phyloP scores from a whole-genome alignment of 2,888 invertebrate genomes.

The Polietes domitor region DNA sequence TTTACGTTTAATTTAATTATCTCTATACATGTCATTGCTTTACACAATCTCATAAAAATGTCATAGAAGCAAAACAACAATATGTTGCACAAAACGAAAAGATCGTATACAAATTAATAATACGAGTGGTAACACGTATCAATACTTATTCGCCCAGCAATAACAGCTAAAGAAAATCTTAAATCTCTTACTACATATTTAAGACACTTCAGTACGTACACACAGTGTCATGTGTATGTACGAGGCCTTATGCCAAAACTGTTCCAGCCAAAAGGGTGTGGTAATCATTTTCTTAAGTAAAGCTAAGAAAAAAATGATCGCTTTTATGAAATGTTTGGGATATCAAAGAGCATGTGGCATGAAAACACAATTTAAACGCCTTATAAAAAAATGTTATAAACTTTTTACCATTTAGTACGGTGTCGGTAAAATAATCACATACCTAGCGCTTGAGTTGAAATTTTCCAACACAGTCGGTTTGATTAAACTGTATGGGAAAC shows the following conservation, averaged over 20 bases:
- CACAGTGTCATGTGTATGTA: background rate
- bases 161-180: slow-evolving; percentile 12
- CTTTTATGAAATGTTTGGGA: background rate
- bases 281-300: background rate
- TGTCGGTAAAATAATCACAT: background rate
- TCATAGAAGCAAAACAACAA: slow-evolving; percentile 57
- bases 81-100: background rate
- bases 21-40: slow-evolving; percentile 62
- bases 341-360: slow-evolving; percentile 14
- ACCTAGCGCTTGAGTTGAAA: background rate
- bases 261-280: slow-evolving; percentile 23
- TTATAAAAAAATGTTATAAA: slow-evolving; percentile 58
- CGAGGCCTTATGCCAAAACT: background rate
- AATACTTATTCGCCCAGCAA: background rate
- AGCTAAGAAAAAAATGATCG: background rate
- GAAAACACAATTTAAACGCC: slow-evolving; percentile 23
- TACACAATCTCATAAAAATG: slow-evolving; percentile 63
- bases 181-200: slow-evolving; percentile 7
- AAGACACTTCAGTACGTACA: slow-evolving; percentile 5
- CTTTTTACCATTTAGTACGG: slow-evolving; percentile 49
- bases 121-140: background rate
- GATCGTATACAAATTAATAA: slow-evolving; percentile 1
- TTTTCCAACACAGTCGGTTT: background rate
- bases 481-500: background rate
- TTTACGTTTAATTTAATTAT: slow-evolving; percentile 63